A percentile compares a stretch with the other conserved stretches of the same genome.
Conservation (phyloP, 2,113 vertebrate species). For the Arothron firmamentum region DNA sequence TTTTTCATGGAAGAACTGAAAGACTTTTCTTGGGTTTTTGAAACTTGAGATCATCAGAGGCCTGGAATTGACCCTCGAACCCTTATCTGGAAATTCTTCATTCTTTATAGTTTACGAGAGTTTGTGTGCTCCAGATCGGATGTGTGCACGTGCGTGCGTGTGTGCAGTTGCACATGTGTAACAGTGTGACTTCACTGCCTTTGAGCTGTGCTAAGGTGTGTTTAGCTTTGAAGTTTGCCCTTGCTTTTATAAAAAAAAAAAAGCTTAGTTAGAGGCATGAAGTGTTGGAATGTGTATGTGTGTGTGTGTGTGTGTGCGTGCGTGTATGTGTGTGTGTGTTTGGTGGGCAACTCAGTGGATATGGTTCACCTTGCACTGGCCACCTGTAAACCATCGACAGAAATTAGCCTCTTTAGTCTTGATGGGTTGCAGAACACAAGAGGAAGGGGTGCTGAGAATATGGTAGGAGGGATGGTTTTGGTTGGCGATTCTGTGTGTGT, state of each 20-base stretch:
- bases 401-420: constrained; percentile 77
- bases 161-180: constrained; percentile 19
- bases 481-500: constrained; percentile 25
- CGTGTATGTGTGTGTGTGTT: constrained; percentile 28
- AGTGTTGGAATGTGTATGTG: background rate
- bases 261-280: constrained; percentile 51
- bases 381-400: constrained; percentile 78
- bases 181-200: constrained; percentile 56
- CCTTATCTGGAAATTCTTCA: constrained; percentile 51
- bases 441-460: constrained; percentile 54
- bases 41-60: constrained; percentile 44
- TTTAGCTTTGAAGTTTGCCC: constrained; percentile 66
- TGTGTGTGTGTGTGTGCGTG: constrained; percentile 15
- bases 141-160: constrained; percentile 24
- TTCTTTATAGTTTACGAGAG: constrained; percentile 55
- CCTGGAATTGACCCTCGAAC: constrained; percentile 47
- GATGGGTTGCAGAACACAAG: constrained; percentile 72
- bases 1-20: constrained; percentile 32
- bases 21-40: constrained; percentile 36
- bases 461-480: constrained; percentile 34
- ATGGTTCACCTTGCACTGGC: constrained; percentile 74
- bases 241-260: constrained; percentile 61
- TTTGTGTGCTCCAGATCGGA: constrained; percentile 53
- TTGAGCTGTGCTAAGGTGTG: constrained; percentile 70
- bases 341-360: constrained; percentile 56